Percentiles rank a stretch among this genome's conserved stretches.
Conservation (phyloP, 2,888 invertebrate species). For the Rutpela maculata region DNA sequence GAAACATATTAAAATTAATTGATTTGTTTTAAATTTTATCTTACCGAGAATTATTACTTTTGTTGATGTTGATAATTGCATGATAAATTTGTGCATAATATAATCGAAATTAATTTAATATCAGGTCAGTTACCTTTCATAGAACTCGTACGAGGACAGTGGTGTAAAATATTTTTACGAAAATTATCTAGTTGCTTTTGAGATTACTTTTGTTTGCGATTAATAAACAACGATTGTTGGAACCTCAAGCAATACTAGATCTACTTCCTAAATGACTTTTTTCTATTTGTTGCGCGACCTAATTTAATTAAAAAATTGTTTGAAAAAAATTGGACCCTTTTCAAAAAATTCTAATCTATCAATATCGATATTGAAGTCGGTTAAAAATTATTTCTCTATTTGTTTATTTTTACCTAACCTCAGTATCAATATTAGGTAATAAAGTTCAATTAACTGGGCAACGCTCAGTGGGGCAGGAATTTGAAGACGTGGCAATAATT, state of each 20-base stretch:
- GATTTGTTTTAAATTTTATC: neutral
- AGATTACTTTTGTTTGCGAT: neutral
- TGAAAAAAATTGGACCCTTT: too few species aligned
- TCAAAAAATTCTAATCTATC: too few species aligned
- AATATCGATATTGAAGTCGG: too few species aligned
- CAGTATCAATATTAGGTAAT: too few species aligned
- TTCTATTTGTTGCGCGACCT: too few species aligned
- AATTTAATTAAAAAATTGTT: too few species aligned
- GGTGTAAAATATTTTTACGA: neutral
- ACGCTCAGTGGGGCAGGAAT: too few species aligned
- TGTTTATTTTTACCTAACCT: too few species aligned
- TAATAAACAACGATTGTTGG: neutral
- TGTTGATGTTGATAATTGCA: neutral
- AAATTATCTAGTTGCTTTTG: neutral
- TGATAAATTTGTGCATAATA: neutral
- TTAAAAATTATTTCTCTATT: too few species aligned
- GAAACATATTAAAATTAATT: neutral
- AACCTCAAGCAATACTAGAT: neutral
- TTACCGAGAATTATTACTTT: neutral
- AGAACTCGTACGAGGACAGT: neutral
- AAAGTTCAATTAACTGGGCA: too few species aligned
- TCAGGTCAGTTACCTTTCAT: neutral
- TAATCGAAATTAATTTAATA: neutral
- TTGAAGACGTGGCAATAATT: too few species aligned
- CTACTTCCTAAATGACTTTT: too few species aligned